Base-by-base conservation (phyloP, 2,888 invertebrate species). In the Tanytarsus gracilentus region DNA sequence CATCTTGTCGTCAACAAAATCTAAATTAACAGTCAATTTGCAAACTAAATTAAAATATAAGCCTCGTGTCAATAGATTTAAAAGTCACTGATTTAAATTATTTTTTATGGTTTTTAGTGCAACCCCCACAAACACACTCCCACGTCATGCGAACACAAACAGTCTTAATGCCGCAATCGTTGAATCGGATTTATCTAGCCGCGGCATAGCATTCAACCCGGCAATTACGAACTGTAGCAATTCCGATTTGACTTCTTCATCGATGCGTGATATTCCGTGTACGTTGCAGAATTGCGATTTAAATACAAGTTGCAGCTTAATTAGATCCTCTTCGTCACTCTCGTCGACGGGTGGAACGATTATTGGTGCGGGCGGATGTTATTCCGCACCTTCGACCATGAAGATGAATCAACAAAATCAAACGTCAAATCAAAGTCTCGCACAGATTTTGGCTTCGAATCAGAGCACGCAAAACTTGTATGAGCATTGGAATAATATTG, bases 351-450 rank as follows among this genome's bases (percentile, higher is more conserved):
- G 48, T 21, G 58, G 44, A 3, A 36, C 36, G 21, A 26, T 55
- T 11, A 33, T 55, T 55, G 51, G 51, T 29, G n/a, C 21, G 11
- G 33, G 55, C 18, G 55, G 55, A 3, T 58, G 58, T 14, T 58
- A 58, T 7, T 58, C 58, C 6, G 58, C 58, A 27, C 58, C 58
- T 21, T 48, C 48, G 14, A 58, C 58, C n/a, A 58, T 58, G 58
- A 58, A 58, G 16, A 58, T 48, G 30, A 58, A 58, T 48, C 58
- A 58, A 30, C 58, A 58, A 21, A 58, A 48, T 58, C 58, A 58
- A 18, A 58, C 58, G 18, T 58, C 58, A 9, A 58, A 58, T 44
- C 58, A 58, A 21, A 58, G 48, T 23, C 30, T 58, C 14, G 58
- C 58, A 29, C 58, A 58, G 23, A 58, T 58, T 21, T 48, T 58